These are phyloP conservation scores for Euzophera pinguis DNA, from an alignment of 2,888 invertebrate species.

Conservation along the genomic window DNA sequence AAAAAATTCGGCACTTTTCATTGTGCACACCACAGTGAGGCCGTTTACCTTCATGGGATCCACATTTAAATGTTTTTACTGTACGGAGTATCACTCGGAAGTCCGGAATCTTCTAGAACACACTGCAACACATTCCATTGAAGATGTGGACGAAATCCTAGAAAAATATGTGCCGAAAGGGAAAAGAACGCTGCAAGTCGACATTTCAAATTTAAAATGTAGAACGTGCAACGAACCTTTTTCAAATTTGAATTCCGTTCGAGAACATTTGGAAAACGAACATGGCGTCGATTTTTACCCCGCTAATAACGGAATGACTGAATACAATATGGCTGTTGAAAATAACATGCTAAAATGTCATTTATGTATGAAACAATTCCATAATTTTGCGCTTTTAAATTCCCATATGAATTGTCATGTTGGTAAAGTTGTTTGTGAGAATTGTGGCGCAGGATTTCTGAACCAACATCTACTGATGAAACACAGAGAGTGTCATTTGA, in stretches of 20 bases:
- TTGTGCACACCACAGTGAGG: conserved; percentile 44
- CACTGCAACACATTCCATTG: conserved; percentile 32
- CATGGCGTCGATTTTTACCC: conserved; percentile 37
- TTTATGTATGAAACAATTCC: conserved; percentile 37
- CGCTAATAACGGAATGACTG: conserved; percentile 48
- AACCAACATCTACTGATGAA: conserved; percentile 42
- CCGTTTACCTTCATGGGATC: conserved; percentile 54
- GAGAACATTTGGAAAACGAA: conserved; percentile 35
- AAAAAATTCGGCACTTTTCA: conserved; percentile 47
- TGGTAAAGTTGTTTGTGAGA: conserved; percentile 53
- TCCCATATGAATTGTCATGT: conserved; percentile 49
- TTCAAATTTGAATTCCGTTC: conserved; percentile 30
- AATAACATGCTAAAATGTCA: conserved; percentile 42
- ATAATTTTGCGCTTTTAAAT: conserved; percentile 41
- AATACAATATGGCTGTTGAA: conserved; percentile 40
- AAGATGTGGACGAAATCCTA: conserved; percentile 28
- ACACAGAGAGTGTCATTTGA: conserved; percentile 44
- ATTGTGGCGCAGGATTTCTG: conserved; percentile 47
- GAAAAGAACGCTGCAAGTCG: conserved; percentile 44
- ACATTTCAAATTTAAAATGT: conserved; percentile 48
- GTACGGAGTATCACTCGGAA: conserved; percentile 42
- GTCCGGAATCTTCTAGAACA: conserved; percentile 36
- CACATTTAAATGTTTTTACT: conserved; percentile 54
- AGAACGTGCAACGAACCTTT: conserved; percentile 32
- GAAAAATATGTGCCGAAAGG: conserved; percentile 40